Base-by-base conservation (phyloP, 2,797 vertebrate species). In the Poeciliopsis presidionis region DNA sequence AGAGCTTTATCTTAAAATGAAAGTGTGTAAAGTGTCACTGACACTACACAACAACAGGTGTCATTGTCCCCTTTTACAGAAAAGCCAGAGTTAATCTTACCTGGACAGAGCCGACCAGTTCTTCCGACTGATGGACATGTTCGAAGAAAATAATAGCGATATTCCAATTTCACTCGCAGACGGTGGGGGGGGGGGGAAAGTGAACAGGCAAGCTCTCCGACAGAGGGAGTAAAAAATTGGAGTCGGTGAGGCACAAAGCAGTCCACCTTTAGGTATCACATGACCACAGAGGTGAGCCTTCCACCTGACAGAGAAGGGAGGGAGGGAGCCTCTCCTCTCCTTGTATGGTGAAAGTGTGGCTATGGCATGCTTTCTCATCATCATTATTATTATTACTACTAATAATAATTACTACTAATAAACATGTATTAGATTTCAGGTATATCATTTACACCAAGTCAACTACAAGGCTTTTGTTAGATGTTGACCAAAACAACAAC, bases 41-140 rank as follows among this genome's bases (percentile, higher is more conserved):
- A 71, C 36, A 22, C 61, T 39, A 80, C 46, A 73, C 39, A 51
- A 75, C 39, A 51, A 74, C 78, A 65, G 47, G 74, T 76, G 67
- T 72, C 61, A 39, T 30, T 47, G 43, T 79, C 47, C 43, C 18
- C 1, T 33, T 33, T n/a, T 1, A 36, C 4, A 74, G 70, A 45
- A 57, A 41, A 22, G n/a, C 3, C 8, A 41, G 30, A 16, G 45
- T 6, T 30, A 20, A 33, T 75, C 96, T 95, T 93, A 99, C 98
- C 97, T 98, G 94, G 98, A 99, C 89, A 99, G 92, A 79, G 96
- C 96, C 0, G 97, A 97, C 98, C 97, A 99, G 92, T 96, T 96
- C 91, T 96, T 97, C 80, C 97, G 95, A 92, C 91, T 95, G 6
- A 93, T 87, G 49, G 97, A 96, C 98, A 99, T 99, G 2, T 69